Conservation (phyloP, 2,797 vertebrate species). For the Channa striata region DNA sequence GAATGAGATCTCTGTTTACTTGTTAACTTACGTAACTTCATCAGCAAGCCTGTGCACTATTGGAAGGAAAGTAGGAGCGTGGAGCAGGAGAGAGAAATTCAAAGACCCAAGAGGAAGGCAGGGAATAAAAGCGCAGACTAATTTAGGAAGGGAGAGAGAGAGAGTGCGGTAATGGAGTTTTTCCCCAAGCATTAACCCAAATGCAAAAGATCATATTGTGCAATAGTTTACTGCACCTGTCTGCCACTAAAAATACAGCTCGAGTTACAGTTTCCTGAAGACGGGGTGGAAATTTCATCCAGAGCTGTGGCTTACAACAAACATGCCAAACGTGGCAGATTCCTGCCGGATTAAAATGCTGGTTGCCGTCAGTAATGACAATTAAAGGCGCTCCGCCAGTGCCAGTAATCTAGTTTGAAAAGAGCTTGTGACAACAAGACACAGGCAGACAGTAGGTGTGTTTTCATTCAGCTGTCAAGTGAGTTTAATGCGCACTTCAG, state of each 20-base stretch:
- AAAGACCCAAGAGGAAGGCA: background rate
- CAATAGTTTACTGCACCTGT: background rate
- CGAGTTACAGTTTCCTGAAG: background rate
- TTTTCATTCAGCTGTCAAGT: conserved; percentile 56
- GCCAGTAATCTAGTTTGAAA: conserved; percentile 59
- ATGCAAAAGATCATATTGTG: background rate
- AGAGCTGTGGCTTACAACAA: conserved; percentile 27
- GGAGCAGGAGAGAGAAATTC: conserved; percentile 1
- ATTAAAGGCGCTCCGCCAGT: conserved; percentile 47
- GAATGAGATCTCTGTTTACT: conserved; percentile 42
- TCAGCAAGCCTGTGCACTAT: background rate
- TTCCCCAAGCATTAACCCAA: background rate
- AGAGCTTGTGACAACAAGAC: conserved; percentile 49
- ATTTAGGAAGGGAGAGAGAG: background rate
- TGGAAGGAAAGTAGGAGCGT: background rate
- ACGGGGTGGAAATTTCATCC: conserved; percentile 17
- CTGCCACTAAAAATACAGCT: background rate
- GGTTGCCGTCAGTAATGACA: conserved; percentile 50
- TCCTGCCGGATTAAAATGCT: conserved; percentile 44
- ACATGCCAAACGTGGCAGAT: conserved; percentile 51
- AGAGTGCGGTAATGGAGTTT: background rate
- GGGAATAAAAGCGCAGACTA: background rate
- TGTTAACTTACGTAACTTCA: conserved; percentile 23
- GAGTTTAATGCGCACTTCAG: conserved; percentile 25
- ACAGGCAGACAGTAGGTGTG: conserved; percentile 44